A percentile compares a stretch with the other conserved stretches of the same genome.
These are phyloP conservation scores for Sebastes matsubarae DNA, from an alignment of 2,797 vertebrate genomes.

Conservation along the genomic window DNA sequence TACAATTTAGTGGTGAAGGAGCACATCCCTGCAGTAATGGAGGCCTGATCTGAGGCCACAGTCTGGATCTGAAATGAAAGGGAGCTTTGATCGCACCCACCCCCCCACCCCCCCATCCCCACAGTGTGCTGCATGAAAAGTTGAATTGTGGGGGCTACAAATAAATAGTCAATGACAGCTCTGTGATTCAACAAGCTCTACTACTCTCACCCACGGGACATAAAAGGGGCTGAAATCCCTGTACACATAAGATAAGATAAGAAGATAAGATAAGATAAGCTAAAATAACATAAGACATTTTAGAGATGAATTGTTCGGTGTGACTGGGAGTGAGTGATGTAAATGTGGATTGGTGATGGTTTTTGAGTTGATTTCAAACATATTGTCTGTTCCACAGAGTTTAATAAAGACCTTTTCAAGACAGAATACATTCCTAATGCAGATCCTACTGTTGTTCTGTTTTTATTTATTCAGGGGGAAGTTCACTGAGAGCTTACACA, in stretches of 20 bases:
- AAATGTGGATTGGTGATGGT: neutral
- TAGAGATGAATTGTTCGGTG: neutral
- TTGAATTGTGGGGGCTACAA: conserved; percentile 86
- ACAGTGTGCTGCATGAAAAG: conserved; percentile 67
- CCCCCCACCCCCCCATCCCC: neutral
- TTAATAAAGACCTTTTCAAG: neutral
- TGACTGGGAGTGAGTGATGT: neutral
- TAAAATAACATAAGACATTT: neutral
- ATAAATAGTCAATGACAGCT: conserved; percentile 91
- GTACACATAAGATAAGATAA: neutral
- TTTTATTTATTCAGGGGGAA: too few relatives aligned
- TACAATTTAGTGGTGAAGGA: conserved; percentile 54
- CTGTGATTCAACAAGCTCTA: conserved; percentile 81
- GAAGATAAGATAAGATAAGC: neutral
- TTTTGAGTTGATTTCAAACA: neutral
- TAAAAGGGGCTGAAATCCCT: neutral
- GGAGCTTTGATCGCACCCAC: conserved; percentile 67
- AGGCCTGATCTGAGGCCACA: conserved; percentile 58
- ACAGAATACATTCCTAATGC: neutral
- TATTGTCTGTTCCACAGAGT: neutral
- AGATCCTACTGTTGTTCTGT: too few relatives aligned
- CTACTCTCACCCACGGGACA: conserved; percentile 13
- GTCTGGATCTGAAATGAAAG: conserved; percentile 75
- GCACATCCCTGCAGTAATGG: conserved; percentile 45
- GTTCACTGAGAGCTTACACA: too few relatives aligned